phyloP scores from a whole-genome alignment of 2,888 invertebrate genomes.

The Hirtodrosophila trivittata region DNA sequence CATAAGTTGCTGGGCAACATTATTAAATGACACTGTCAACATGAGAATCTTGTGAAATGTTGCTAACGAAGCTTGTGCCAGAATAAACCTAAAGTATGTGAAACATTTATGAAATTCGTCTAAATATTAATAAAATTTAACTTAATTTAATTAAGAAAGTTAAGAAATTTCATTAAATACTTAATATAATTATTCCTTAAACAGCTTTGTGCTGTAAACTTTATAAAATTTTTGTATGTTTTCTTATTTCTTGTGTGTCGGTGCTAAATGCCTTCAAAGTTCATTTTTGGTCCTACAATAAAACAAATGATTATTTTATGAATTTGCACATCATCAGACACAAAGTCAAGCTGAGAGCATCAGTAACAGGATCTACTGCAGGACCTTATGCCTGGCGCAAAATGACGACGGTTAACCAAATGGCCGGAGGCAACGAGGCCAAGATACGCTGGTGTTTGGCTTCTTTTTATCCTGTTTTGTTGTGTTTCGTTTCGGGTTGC shows the following conservation, averaged over 20 bases:
- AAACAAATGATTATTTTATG: slow-evolving; percentile 57
- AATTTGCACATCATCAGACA: slow-evolving; percentile 59
- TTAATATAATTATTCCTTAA: too few relatives aligned
- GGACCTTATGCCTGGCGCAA: slow-evolving; percentile 16
- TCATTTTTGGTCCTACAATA: slow-evolving; percentile 20
- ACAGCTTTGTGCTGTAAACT: too few relatives aligned
- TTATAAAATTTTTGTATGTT: too few relatives aligned
- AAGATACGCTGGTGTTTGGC: neutral
- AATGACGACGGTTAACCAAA: slow-evolving; percentile 59
- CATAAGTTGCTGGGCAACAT: too few relatives aligned
- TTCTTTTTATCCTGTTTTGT: slow-evolving; percentile 10
- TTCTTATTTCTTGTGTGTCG: neutral
- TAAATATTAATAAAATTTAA: too few relatives aligned
- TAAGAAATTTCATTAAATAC: too few relatives aligned
- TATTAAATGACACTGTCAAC: too few relatives aligned
- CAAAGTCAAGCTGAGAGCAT: neutral
- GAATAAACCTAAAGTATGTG: too few relatives aligned
- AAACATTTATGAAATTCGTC: too few relatives aligned
- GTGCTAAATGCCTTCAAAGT: slow-evolving; percentile 35
- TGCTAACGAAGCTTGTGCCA: too few relatives aligned
- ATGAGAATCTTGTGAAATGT: too few relatives aligned
- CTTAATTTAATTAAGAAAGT: too few relatives aligned
- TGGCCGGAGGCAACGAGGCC: slow-evolving; percentile 4
- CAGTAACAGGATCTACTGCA: slow-evolving; percentile 17
- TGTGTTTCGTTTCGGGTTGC: slow-evolving; percentile 6